Evolutionary conservation across 2,797 vertebrate genomes (phyloP).

Genomic region (Pyrocephalus nanus): DNA sequence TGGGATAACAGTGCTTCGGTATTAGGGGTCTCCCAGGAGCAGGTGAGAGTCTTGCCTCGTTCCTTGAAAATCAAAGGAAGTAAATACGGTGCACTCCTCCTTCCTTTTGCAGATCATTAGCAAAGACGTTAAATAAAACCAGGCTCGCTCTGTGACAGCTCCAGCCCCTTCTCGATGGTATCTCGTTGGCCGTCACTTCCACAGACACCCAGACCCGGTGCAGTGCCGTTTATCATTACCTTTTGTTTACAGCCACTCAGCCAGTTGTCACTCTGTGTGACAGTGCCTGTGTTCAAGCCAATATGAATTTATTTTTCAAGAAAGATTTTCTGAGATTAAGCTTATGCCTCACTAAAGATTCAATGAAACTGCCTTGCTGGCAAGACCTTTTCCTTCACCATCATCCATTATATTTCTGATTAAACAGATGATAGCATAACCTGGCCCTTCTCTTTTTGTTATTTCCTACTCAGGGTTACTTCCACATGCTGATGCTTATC

Average conservation of each 20-base stretch:
- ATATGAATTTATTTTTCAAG: constrained; percentile 46
- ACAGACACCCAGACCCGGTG: neutral
- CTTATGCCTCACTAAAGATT: neutral
- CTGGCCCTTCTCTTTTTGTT: neutral
- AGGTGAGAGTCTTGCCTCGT: constrained; percentile 36
- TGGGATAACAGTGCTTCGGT: constrained; percentile 38
- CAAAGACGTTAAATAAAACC: constrained; percentile 39
- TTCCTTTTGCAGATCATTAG: constrained; percentile 47
- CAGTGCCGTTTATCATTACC: constrained; percentile 60
- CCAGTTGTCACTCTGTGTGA: constrained; percentile 48
- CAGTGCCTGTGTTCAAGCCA: constrained; percentile 39
- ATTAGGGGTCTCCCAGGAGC: constrained; percentile 43
- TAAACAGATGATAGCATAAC: neutral
- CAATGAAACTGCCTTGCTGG: neutral
- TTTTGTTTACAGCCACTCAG: constrained; percentile 64
- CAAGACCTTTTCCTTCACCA: constrained; percentile 5
- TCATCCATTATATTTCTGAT: neutral
- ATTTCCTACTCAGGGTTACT: neutral
- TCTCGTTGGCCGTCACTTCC: constrained; percentile 21
- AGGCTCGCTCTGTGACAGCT: neutral
- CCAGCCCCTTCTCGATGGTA: neutral
- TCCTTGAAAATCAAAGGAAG: constrained; percentile 58
- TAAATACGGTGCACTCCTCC: neutral
- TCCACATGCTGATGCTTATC: neutral
- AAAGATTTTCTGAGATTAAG: neutral